A percentile compares a stretch with the other conserved stretches of the same genome.
phyloP scores from a whole-genome alignment of 2,888 invertebrate genomes.

The Troilus luridus region DNA sequence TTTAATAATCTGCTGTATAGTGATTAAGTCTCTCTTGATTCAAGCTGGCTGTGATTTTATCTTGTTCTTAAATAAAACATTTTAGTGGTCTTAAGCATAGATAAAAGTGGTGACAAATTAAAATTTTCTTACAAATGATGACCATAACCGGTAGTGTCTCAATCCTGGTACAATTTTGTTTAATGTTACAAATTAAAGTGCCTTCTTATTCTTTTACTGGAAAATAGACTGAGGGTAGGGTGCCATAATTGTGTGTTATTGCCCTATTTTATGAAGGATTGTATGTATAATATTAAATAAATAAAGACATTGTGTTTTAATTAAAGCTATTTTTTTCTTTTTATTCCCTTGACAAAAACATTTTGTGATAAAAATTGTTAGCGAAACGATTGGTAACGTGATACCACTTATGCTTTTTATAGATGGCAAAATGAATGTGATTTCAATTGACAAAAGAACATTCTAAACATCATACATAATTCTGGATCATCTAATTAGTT shows the following conservation, averaged over 20 bases:
- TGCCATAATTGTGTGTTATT: constrained; percentile 52
- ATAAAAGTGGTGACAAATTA: background rate
- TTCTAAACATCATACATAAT: background rate
- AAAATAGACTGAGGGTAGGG: constrained; percentile 57
- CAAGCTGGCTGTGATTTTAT: constrained; percentile 17
- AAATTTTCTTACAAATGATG: background rate
- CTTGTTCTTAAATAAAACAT: background rate
- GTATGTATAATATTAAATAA: constrained; percentile 50
- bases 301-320: constrained; percentile 57
- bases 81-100: background rate
- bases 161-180: constrained; percentile 46
- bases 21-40: background rate
- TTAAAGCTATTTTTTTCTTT: constrained; percentile 10
- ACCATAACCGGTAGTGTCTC: background rate
- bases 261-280: constrained; percentile 55
- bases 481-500: background rate
- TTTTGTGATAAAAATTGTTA: background rate
- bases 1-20: background rate
- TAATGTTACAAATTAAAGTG: constrained; percentile 50
- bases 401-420: background rate
- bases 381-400: background rate
- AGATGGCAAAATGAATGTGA: background rate
- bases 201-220: constrained; percentile 54
- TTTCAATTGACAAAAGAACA: background rate
- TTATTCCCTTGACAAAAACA: background rate